Conservation (phyloP, 2,113 vertebrate genomes). For the Calyptommatus sinebrachiatus region DNA sequence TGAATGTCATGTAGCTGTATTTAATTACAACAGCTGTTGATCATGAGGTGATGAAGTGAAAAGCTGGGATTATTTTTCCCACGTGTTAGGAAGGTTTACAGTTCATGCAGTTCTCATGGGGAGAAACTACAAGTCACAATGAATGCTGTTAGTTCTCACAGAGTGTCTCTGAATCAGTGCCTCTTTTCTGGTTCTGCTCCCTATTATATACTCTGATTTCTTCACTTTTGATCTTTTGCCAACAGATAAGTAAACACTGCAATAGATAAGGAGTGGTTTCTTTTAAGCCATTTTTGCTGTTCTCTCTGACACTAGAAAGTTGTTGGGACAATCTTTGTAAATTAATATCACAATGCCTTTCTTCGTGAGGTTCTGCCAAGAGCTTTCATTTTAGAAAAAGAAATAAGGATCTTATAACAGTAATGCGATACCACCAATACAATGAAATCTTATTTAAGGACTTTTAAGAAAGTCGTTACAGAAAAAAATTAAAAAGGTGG, state of each 20-base stretch:
- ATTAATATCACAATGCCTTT: constrained; percentile 3
- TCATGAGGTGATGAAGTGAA: constrained; percentile 28
- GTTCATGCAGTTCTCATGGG: constrained; percentile 39
- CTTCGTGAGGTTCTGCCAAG: constrained; percentile 21
- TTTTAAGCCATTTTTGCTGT: constrained; percentile 34
- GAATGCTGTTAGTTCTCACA: constrained; percentile 56
- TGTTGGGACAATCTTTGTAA: constrained; percentile 26
- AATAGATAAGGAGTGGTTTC: constrained; percentile 35
- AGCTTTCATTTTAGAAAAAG: constrained; percentile 15
- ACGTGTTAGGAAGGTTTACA: constrained; percentile 35
- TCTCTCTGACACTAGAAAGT: constrained; percentile 28
- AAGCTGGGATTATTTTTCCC: constrained; percentile 34
- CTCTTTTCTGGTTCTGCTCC: constrained; percentile 43
- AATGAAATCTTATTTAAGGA: constrained; percentile 36
- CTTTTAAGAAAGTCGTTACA: background rate
- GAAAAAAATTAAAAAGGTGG: constrained; percentile 21
- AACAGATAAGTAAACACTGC: constrained; percentile 50
- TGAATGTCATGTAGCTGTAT: constrained; percentile 22
- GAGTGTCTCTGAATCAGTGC: constrained; percentile 52
- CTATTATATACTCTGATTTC: constrained; percentile 27
- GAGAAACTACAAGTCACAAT: constrained; percentile 54
- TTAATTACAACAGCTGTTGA: constrained; percentile 35
- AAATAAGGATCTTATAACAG: constrained; percentile 25
- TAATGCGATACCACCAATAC: constrained; percentile 36
- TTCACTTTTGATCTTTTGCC: constrained; percentile 26